Evolutionary conservation across 1,140 invertebrate species (phyloP).

Genomic region (Achroia grisella): DNA sequence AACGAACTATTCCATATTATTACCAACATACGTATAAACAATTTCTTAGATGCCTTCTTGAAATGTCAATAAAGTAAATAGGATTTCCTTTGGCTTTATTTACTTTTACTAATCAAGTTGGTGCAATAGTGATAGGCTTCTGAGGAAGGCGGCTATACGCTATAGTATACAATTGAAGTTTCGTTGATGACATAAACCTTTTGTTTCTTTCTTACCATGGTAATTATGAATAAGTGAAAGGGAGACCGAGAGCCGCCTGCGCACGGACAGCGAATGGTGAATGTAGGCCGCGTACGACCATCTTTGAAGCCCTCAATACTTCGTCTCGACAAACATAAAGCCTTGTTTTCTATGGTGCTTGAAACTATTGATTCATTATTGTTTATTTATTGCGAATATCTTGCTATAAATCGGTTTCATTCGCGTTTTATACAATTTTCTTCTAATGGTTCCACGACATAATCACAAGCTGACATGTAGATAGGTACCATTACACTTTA

Average conservation of each 20-base stretch:
- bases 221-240: constrained; percentile 22
- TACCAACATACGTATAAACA: too few relatives aligned
- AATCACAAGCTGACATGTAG: too few relatives aligned
- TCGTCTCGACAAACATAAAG: constrained; percentile 48
- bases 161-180: constrained; percentile 19
- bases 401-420: too few relatives aligned
- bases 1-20: too few relatives aligned
- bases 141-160: constrained; percentile 21
- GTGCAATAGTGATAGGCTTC: constrained; percentile 15
- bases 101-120: background rate
- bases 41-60: too few relatives aligned
- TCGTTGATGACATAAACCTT: constrained; percentile 25
- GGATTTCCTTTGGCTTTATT: background rate
- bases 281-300: constrained; percentile 66
- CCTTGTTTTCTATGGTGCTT: constrained; percentile 21
- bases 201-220: constrained; percentile 22
- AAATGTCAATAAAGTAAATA: constrained; percentile 3
- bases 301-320: constrained; percentile 58
- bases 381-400: too few relatives aligned
- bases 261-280: constrained; percentile 58
- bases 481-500: too few relatives aligned
- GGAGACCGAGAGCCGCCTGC: constrained; percentile 36
- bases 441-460: too few relatives aligned
- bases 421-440: too few relatives aligned
- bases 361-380: too few relatives aligned